A percentile compares a stretch with the other conserved stretches of the same genome.
Evolutionary conservation across 2,113 vertebrate species (phyloP).

Genomic region (Pyrgilauda ruficollis): DNA sequence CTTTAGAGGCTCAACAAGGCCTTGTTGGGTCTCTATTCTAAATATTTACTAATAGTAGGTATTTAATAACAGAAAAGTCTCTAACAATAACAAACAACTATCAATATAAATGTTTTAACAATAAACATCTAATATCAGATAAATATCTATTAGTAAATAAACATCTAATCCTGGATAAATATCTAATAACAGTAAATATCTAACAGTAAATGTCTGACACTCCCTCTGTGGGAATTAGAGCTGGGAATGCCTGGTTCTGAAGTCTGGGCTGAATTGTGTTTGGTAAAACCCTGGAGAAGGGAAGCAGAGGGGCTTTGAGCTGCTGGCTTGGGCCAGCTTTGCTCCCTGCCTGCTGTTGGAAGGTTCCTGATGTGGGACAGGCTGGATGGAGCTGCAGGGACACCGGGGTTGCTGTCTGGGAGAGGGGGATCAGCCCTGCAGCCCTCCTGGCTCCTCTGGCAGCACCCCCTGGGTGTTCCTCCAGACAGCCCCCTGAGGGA

Average conservation of each 20-base stretch:
- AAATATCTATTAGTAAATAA: background rate
- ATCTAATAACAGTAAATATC: background rate
- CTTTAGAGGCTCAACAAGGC: too few species aligned
- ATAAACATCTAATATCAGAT: background rate
- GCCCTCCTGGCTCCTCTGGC: background rate
- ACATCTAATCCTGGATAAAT: background rate
- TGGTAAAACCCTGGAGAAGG: background rate
- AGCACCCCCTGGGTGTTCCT: too few species aligned
- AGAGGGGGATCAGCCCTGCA: fast-evolving
- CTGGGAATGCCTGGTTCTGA: background rate
- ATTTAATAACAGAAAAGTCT: background rate
- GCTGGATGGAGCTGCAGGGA: fast-evolving
- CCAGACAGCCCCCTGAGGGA: background rate
- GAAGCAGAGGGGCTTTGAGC: background rate
- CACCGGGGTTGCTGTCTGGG: fast-evolving
- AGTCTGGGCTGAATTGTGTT: background rate
- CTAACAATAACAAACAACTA: background rate
- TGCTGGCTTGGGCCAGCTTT: background rate
- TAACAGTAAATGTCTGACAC: background rate
- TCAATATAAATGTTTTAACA: background rate
- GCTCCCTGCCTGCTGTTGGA: background rate
- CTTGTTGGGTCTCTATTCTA: background rate
- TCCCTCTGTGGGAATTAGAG: background rate
- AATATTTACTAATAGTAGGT: background rate
- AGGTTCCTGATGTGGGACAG: fast-evolving